Conservation (phyloP, 1,140 invertebrate species). For the Pentalonia nigronervosa region DNA sequence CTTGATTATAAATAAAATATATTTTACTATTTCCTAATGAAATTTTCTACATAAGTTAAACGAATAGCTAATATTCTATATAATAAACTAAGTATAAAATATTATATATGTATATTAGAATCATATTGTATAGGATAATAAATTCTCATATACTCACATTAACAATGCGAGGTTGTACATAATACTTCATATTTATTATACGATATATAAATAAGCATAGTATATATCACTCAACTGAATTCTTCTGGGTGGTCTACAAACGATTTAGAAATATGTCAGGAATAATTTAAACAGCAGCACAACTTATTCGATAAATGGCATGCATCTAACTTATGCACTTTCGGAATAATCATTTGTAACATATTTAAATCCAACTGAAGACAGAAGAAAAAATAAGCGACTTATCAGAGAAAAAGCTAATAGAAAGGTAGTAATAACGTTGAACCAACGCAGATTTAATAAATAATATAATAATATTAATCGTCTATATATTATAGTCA, state of each 20-base stretch:
- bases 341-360: neutral
- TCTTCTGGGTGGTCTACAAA: constrained; percentile 3
- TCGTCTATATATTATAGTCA: neutral
- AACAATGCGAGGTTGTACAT: neutral
- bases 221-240: neutral
- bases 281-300: neutral
- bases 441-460: neutral
- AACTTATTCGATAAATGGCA: neutral
- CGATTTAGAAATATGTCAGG: neutral
- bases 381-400: neutral
- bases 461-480: neutral
- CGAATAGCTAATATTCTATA: neutral
- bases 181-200: neutral
- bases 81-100: neutral
- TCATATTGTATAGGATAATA: neutral
- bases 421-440: neutral
- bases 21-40: neutral
- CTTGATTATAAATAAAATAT: neutral
- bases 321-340: neutral
- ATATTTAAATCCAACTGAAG: neutral
- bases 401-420: neutral
- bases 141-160: neutral
- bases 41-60: neutral
- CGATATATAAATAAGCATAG: neutral
- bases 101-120: neutral